phyloP scores from a whole-genome alignment of 2,113 vertebrate genomes.

The Cynopterus brachyotis region DNA sequence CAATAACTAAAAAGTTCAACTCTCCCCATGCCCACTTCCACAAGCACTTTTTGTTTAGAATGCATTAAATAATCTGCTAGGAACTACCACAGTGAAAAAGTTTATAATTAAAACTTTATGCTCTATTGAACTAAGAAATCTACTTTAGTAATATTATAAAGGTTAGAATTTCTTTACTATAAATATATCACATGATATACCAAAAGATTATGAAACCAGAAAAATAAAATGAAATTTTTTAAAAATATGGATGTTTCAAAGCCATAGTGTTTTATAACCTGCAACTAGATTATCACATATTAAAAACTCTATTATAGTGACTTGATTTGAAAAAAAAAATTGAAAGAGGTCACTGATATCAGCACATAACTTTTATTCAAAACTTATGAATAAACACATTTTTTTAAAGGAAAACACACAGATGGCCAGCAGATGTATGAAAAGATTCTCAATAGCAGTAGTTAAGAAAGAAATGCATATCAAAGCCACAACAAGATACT shows the following conservation, averaged over 20 bases:
- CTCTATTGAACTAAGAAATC: neutral
- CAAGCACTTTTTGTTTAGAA: neutral
- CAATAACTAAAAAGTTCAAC: neutral
- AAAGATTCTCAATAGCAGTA: neutral
- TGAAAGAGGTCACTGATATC: neutral
- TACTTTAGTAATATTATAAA: neutral
- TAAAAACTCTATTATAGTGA: neutral
- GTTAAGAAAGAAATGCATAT: neutral
- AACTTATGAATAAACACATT: neutral
- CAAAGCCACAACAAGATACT: neutral
- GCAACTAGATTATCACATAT: neutral
- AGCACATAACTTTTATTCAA: neutral
- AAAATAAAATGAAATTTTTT: neutral
- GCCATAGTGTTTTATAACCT: neutral
- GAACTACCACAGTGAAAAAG: neutral
- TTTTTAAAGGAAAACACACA: neutral
- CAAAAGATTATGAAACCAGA: neutral
- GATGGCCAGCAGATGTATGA: neutral
- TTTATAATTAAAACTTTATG: neutral
- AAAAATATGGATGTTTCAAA: neutral
- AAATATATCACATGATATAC: neutral
- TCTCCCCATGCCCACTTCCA: neutral
- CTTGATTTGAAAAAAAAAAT: neutral
- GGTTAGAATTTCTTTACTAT: neutral
- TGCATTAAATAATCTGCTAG: neutral